Evolutionary conservation across 2,888 invertebrate genomes (phyloP).

Genomic region (Rambutsinella grinnellia): DNA sequence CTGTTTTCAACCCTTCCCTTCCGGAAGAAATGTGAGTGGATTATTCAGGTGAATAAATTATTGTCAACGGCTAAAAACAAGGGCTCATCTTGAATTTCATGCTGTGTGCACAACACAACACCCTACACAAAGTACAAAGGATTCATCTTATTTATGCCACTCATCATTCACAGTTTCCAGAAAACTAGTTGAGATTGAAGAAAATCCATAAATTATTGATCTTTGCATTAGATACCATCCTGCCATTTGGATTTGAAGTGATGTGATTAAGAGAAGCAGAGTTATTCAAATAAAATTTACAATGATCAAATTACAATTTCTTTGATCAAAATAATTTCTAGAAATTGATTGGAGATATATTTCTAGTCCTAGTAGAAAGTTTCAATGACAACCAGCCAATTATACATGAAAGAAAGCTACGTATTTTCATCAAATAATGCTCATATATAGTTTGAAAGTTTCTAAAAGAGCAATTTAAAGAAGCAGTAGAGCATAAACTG

Average conservation of each 20-base stretch:
- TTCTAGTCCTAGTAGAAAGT: too few relatives aligned
- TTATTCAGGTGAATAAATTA: conserved; percentile 53
- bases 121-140: neutral
- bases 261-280: neutral
- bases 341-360: too few relatives aligned
- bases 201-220: neutral
- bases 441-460: too few relatives aligned
- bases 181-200: neutral
- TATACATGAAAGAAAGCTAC: too few relatives aligned
- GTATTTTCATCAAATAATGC: too few relatives aligned
- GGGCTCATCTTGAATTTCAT: conserved; percentile 35
- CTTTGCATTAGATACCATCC: neutral
- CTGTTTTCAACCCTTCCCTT: conserved; percentile 8
- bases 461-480: too few relatives aligned
- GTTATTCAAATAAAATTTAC: too few relatives aligned
- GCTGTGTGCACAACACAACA: neutral
- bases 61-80: conserved; percentile 33
- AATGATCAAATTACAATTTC: too few relatives aligned
- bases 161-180: neutral
- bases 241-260: neutral
- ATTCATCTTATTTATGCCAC: neutral
- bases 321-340: too few relatives aligned
- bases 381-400: too few relatives aligned
- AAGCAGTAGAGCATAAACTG: too few relatives aligned
- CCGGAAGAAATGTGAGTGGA: conserved; percentile 35